Percentiles rank a stretch among this genome's conserved stretches.
Evolutionary conservation across 92 coral and sea anemone genomes (phyloP).

Genomic region (Phenganax subtilis): DNA sequence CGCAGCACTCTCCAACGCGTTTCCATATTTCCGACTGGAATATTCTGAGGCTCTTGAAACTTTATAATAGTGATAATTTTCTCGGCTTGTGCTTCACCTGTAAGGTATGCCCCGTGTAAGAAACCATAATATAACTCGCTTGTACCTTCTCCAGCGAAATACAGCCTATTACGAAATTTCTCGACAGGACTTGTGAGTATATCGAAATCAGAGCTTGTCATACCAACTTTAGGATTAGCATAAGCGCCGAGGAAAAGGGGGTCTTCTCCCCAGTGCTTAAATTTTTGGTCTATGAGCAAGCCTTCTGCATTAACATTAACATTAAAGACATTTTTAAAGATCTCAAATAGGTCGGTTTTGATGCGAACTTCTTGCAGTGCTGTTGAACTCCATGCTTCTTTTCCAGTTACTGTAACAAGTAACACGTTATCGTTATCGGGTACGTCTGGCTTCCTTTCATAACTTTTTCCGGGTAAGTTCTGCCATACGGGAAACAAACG

Average conservation of each 20-base stretch:
- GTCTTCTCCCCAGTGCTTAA: constrained; percentile 50
- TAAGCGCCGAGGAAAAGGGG: constrained; percentile 63
- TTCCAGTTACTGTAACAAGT: not conserved
- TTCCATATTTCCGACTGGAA: not conserved
- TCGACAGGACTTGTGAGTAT: constrained; percentile 38
- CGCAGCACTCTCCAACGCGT: not conserved
- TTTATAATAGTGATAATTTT: constrained; percentile 21
- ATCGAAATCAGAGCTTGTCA: constrained; percentile 40
- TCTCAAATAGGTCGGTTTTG: not conserved
- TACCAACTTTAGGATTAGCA: constrained; percentile 52
- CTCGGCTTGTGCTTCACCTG: constrained; percentile 42
- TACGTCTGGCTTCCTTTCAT: not conserved
- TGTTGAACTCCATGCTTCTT: not conserved
- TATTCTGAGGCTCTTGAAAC: not conserved
- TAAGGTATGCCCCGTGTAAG: constrained; percentile 65
- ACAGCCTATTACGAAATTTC: constrained; percentile 33
- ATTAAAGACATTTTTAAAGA: not conserved
- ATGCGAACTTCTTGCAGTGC: not conserved
- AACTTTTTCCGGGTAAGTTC: not conserved
- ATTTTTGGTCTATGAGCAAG: no score
- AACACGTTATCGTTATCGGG: not conserved
- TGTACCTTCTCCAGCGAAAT: constrained; percentile 69
- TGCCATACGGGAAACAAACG: not conserved
- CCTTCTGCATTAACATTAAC: not conserved
- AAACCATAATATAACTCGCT: constrained; percentile 60